These are phyloP conservation scores for Oedothorax gibbosus DNA, from an alignment of 1,140 invertebrate species.

Conservation along the genomic window DNA sequence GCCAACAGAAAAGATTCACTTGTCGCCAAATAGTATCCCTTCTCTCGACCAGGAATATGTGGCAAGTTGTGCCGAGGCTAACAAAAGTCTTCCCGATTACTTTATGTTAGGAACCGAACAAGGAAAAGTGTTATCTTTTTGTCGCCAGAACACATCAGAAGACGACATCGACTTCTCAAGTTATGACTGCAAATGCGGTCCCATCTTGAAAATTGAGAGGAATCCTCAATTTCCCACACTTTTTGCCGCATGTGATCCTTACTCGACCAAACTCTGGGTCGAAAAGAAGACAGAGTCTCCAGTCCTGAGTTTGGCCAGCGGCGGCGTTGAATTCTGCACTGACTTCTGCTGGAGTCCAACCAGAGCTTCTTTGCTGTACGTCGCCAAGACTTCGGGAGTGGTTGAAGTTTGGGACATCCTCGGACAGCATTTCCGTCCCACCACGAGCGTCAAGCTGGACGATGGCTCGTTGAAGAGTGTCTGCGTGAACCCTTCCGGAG, in stretches of 20 bases:
- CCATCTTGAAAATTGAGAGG: conserved; percentile 13
- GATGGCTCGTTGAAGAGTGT: not conserved
- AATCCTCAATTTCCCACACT: conserved; percentile 36
- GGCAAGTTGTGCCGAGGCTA: conserved; percentile 25
- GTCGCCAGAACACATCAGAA: not conserved
- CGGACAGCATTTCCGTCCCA: not conserved
- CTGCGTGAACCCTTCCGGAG: not conserved
- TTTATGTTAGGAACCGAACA: conserved; percentile 46
- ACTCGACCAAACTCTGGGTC: conserved; percentile 22
- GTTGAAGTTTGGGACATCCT: conserved; percentile 51
- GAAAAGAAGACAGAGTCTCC: not conserved
- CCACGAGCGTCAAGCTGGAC: not conserved
- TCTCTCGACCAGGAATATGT: not conserved
- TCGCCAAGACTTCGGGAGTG: conserved; percentile 22
- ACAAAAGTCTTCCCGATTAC: conserved; percentile 6
- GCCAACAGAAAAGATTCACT: conserved; percentile 1
- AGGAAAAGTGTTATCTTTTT: conserved; percentile 21
- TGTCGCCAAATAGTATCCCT: not conserved
- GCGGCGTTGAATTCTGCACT: conserved; percentile 20
- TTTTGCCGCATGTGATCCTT: conserved; percentile 41
- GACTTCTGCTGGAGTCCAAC: conserved; percentile 37
- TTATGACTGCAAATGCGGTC: conserved; percentile 6
- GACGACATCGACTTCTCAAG: not conserved
- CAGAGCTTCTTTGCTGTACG: conserved; percentile 12
- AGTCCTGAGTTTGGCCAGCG: not conserved